Percentiles rank a stretch among this genome's conserved stretches.
Evolutionary conservation across 2,797 vertebrate genomes (phyloP).

Genomic region (Trichosurus vulpecula): DNA sequence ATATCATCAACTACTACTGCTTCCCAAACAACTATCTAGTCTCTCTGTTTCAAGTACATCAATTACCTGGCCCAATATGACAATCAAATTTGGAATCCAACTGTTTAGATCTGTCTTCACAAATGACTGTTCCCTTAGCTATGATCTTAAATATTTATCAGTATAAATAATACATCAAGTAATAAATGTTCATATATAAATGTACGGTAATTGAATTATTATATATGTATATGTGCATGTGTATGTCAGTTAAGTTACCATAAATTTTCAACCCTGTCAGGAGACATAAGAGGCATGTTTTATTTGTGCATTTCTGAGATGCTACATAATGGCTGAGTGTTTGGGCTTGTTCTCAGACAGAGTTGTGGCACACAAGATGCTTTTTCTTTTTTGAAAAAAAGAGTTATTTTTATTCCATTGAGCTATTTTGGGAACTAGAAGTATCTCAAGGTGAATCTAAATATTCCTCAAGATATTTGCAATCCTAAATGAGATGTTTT

Average conservation of each 20-base stretch:
- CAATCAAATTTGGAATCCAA: constrained; percentile 43
- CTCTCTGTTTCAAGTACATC: constrained; percentile 61
- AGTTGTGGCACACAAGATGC: constrained; percentile 28
- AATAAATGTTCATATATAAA: constrained; percentile 49
- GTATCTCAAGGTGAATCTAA: constrained; percentile 75
- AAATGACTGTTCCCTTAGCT: constrained; percentile 45
- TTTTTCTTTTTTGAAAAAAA: background rate
- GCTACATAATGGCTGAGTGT: background rate
- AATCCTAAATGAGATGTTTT: constrained; percentile 74
- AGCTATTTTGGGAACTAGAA: constrained; percentile 69
- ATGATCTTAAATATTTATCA: constrained; percentile 47
- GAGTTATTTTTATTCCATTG: constrained; percentile 59
- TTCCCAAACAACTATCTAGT: constrained; percentile 55
- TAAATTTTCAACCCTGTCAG: constrained; percentile 17
- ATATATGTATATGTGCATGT: background rate
- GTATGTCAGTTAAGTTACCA: constrained; percentile 7
- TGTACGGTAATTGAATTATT: background rate
- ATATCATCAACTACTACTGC: constrained; percentile 27
- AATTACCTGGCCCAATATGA: constrained; percentile 43
- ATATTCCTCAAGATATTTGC: constrained; percentile 80
- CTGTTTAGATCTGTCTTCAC: constrained; percentile 30
- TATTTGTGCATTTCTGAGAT: background rate
- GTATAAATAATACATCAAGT: background rate
- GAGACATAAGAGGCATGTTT: background rate
- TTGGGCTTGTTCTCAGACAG: constrained; percentile 32